Evolutionary conservation across 2,113 vertebrate species (phyloP), one percentile per base, ranked within the genome.

Genomic region (Lates calcarifer): DNA sequence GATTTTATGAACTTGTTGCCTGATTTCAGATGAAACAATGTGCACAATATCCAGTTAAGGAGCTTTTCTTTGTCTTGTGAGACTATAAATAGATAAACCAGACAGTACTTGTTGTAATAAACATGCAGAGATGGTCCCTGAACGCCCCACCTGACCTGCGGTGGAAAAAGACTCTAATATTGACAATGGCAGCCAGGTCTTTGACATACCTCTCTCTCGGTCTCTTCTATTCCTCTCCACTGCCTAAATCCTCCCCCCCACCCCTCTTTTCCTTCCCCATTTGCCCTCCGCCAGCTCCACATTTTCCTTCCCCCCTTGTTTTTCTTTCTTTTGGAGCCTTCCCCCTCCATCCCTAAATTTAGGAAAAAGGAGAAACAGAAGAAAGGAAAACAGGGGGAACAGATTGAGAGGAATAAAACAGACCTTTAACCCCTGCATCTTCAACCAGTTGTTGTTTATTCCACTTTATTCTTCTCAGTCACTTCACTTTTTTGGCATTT

Each of bases 141-240:
- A 55, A 4, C 62, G 55, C 47, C 62, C 67, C 6, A n/a, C 77
- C 24, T 55, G 61, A 72, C 55, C 62, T 1, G 18, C 13, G 26
- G 76, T 66, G 77, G 83, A 89, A 83, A 88, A n/a, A 55, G 51
- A 62, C 68, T n/a, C 9, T 13, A 2, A 2, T 81, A 76, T 80
- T 88, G 79, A 85, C 73, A 45, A 72, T 83, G 81, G 81, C 77
- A 79, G 74, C 67, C 39, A n/a, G 3, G 6, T 58, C 69, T 81
- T 64, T 26, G 39, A 81, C 73, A 77, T 43, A 73, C 35, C 71
- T 77, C 74, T 68, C 74, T 18, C 51, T 72, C 20, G 1, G 17
- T 70, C 47, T 51, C 62, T 17, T 83, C 26, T 56, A 47, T 26
- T n/a, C 62, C 28, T 53, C 28, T 53, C 56, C 69, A 0, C 76